phyloP scores from a whole-genome alignment of 1,140 invertebrate species.

The Gonatopus flavifemur region DNA sequence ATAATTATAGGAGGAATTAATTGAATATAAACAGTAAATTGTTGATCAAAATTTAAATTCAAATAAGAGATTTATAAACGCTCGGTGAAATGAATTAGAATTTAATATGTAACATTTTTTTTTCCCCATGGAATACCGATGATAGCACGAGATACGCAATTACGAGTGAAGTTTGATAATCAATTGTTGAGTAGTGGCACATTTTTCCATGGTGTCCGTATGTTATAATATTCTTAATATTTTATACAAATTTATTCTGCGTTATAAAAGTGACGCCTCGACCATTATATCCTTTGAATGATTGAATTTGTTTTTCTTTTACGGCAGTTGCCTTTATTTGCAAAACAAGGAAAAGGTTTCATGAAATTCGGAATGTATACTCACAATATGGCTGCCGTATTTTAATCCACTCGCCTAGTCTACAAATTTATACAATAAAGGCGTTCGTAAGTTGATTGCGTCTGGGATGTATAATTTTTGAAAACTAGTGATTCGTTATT shows the following conservation, averaged over 20 bases:
- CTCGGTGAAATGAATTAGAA: too few species aligned
- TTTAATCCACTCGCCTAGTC: constrained; percentile 31
- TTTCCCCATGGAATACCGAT: too few species aligned
- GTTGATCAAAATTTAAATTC: constrained; percentile 32
- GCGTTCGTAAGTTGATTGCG: constrained; percentile 11
- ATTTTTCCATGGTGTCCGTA: constrained; percentile 27
- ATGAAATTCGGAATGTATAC: constrained; percentile 29
- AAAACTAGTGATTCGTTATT: constrained; percentile 2
- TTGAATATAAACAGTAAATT: constrained; percentile 30
- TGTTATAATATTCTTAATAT: constrained; percentile 36
- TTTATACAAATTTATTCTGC: constrained; percentile 30
- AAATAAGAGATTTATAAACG: too few species aligned
- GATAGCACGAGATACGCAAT: too few species aligned
- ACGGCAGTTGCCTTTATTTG: constrained; percentile 9
- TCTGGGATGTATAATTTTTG: constrained; percentile 18
- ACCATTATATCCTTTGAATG: constrained; percentile 21
- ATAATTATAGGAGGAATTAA: constrained; percentile 26
- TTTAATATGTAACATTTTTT: too few species aligned
- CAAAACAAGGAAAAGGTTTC: constrained; percentile 17
- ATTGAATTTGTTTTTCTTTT: constrained; percentile 8
- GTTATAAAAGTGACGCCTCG: constrained; percentile 20
- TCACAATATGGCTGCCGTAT: constrained; percentile 32
- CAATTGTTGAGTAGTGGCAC: constrained; percentile 27
- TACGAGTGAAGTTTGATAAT: constrained; percentile 18
- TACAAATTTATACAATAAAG: constrained; percentile 24